Percentiles rank a stretch among this genome's conserved stretches.
These are phyloP conservation scores for Papilio aristodemus DNA, from an alignment of 1,140 invertebrate genomes.

Conservation along the genomic window DNA sequence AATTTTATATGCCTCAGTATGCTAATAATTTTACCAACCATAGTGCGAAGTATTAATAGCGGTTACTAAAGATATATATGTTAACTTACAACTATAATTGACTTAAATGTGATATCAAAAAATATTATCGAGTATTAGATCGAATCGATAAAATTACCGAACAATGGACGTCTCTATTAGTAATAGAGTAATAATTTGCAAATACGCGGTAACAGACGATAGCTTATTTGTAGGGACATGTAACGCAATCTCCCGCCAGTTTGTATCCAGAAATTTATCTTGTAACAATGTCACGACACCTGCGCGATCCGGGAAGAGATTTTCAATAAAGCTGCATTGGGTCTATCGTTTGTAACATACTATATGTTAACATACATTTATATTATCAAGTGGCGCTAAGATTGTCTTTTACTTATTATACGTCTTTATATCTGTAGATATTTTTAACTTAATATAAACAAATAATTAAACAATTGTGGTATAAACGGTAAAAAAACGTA, in stretches of 20 bases:
- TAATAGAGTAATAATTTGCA: too few species aligned
- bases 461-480: too few species aligned
- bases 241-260: not conserved
- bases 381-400: not conserved
- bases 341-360: not conserved
- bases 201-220: too few species aligned
- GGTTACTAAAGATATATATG: not conserved
- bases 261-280: not conserved
- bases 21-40: not conserved
- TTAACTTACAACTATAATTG: not conserved
- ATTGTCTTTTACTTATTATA: too few species aligned
- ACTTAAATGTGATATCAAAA: too few species aligned
- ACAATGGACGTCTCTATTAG: too few species aligned
- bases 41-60: not conserved
- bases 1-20: not conserved
- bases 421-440: too few species aligned
- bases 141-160: too few species aligned
- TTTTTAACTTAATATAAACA: too few species aligned
- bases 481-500: too few species aligned
- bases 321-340: not conserved
- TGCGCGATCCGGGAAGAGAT: not conserved
- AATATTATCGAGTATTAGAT: too few species aligned
- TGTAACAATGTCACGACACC: not conserved
- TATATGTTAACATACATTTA: not conserved
- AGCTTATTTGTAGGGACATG: not conserved